These are phyloP conservation scores for Malurus elegans DNA, from an alignment of 2,113 vertebrate genomes.

Conservation along the genomic window DNA sequence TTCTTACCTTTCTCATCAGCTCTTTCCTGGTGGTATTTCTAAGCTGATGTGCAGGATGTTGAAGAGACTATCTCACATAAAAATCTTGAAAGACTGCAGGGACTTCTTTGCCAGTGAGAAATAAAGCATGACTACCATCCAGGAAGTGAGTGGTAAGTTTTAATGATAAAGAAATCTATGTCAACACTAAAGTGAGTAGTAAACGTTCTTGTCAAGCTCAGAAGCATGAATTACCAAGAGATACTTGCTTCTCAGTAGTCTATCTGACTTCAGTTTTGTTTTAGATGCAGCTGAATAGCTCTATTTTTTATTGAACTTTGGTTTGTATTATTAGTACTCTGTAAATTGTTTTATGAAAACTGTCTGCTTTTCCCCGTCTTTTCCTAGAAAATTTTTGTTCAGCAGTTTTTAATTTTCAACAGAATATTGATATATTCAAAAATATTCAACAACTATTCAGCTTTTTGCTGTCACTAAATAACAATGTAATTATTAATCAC, in stretches of 20 bases:
- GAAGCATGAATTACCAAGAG: neutral
- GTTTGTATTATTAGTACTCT: neutral
- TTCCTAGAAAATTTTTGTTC: neutral
- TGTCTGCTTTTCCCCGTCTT: neutral
- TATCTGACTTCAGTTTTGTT: neutral
- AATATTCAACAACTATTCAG: neutral
- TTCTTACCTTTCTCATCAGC: neutral
- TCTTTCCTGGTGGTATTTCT: neutral
- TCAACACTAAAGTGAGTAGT: neutral
- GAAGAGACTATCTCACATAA: neutral
- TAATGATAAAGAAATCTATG: neutral
- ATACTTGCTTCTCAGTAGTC: neutral
- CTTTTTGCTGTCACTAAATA: neutral
- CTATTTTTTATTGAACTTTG: neutral
- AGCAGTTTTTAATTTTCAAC: neutral
- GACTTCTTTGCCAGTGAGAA: neutral
- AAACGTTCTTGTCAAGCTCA: neutral
- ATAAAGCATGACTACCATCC: neutral
- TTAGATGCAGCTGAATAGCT: neutral
- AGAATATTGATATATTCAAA: neutral
- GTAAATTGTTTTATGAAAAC: neutral
- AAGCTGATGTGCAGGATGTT: neutral
- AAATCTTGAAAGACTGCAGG: neutral
- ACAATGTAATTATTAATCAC: neutral
- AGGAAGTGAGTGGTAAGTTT: constrained; percentile 8